Evolutionary conservation across 2,797 vertebrate species (phyloP).

Genomic region (Poeciliopsis turneri): DNA sequence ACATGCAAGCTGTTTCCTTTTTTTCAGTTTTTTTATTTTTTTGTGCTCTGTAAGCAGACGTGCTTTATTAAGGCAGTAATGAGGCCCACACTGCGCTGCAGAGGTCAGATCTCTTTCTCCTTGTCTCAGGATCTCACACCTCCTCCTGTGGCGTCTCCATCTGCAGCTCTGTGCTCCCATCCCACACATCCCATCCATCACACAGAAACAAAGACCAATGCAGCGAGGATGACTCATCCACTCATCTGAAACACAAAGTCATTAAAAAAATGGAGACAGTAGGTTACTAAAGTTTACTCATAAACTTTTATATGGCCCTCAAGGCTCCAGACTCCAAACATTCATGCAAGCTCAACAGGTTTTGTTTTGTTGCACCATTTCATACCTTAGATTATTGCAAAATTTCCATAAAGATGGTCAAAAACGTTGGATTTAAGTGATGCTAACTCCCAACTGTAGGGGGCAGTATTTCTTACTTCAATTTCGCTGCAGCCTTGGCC

Average conservation of each 20-base stretch:
- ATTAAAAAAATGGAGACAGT: background rate
- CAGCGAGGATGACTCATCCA: constrained; percentile 19
- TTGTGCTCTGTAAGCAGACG: background rate
- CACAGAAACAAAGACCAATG: constrained; percentile 9
- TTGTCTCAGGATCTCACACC: constrained; percentile 33
- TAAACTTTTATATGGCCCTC: background rate
- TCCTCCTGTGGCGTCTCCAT: constrained; percentile 62
- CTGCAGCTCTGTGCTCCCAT: constrained; percentile 41
- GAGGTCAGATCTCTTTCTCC: constrained; percentile 49
- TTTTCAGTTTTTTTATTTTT: background rate
- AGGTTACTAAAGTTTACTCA: background rate
- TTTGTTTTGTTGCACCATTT: too few relatives aligned
- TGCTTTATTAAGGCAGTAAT: constrained; percentile 29
- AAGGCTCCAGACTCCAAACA: too few relatives aligned
- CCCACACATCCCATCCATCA: constrained; percentile 44
- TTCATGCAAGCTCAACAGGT: too few relatives aligned
- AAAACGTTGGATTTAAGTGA: too few relatives aligned
- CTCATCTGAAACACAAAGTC: constrained; percentile 4
- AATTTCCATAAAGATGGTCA: too few relatives aligned
- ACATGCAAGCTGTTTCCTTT: constrained; percentile 6
- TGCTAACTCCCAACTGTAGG: too few relatives aligned
- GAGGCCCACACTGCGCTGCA: constrained; percentile 49
- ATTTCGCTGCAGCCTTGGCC: too few relatives aligned
- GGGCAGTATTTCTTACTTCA: too few relatives aligned
- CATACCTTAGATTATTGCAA: too few relatives aligned